phyloP scores from a whole-genome alignment of 2,113 vertebrate genomes.

The Limanda limanda region DNA sequence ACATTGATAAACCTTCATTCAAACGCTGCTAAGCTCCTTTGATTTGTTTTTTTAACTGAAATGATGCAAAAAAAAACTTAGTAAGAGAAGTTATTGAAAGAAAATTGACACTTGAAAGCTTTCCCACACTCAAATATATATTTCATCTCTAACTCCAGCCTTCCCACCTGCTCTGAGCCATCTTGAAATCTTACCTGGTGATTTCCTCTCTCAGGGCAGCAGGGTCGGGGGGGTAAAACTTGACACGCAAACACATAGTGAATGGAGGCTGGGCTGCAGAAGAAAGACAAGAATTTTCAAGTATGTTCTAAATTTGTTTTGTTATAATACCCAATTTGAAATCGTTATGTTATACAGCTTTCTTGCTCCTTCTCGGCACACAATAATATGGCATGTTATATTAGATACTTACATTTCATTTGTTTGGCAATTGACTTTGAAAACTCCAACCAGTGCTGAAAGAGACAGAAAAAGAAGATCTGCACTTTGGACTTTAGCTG shows the following conservation, averaged over 20 bases:
- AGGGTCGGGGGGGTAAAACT: conserved; percentile 97
- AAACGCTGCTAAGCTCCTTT: too few relatives aligned
- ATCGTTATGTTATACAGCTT: not conserved
- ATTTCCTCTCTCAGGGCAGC: conserved; percentile 97
- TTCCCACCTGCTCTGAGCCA: not conserved
- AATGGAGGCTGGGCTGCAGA: conserved; percentile 93
- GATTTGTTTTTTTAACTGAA: too few relatives aligned
- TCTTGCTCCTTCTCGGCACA: not conserved
- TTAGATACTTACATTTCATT: conserved; percentile 91
- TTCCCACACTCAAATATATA: not conserved
- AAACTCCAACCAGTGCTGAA: conserved; percentile 98
- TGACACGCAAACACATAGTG: conserved; percentile 98
- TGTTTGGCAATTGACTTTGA: conserved; percentile 97
- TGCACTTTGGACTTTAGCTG: not conserved
- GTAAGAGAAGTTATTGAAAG: too few relatives aligned
- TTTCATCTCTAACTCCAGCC: not conserved
- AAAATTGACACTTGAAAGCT: too few relatives aligned
- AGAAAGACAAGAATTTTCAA: not conserved
- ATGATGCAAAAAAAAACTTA: too few relatives aligned
- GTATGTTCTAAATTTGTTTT: not conserved
- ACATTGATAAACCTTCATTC: too few relatives aligned
- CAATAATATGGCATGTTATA: not conserved
- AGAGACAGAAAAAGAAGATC: conserved; percentile 45
- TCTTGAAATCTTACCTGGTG: conserved; percentile 86
- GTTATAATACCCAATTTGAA: not conserved